These are phyloP conservation scores for Empidonax alnorum DNA, from an alignment of 2,113 vertebrate species.

Conservation along the genomic window DNA sequence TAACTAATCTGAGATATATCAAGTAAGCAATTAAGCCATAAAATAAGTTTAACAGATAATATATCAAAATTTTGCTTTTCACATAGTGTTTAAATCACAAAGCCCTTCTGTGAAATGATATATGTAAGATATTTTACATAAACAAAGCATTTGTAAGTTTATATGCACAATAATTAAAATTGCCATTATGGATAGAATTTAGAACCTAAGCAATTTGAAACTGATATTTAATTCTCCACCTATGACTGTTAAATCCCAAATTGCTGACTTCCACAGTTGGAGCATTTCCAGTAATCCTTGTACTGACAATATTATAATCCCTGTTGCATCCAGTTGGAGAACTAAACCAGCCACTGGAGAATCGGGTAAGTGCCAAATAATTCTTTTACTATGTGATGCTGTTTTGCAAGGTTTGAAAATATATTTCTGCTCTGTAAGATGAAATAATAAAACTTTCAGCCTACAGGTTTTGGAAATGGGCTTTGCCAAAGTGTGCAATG, in stretches of 20 bases:
- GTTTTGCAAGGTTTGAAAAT: slow-evolving; percentile 69
- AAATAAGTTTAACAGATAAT: slow-evolving; percentile 2
- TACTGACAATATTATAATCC: background rate
- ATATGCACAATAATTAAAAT: background rate
- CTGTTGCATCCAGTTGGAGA: background rate
- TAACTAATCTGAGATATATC: background rate
- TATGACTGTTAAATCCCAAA: background rate
- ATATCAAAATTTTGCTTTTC: background rate
- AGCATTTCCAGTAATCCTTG: background rate
- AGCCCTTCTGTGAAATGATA: background rate
- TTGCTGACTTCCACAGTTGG: background rate
- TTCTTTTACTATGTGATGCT: slow-evolving; percentile 64
- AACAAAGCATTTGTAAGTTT: slow-evolving; percentile 21
- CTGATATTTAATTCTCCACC: background rate
- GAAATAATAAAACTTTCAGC: slow-evolving; percentile 3
- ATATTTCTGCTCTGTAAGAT: background rate
- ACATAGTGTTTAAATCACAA: background rate
- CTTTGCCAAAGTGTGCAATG: slow-evolving; percentile 69
- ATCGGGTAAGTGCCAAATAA: slow-evolving; percentile 62
- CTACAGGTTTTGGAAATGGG: slow-evolving; percentile 33
- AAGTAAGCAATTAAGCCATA: slow-evolving; percentile 18
- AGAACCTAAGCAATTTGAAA: background rate
- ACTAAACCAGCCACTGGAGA: slow-evolving; percentile 10
- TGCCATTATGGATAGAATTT: background rate
- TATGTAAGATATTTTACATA: background rate